phyloP scores from a whole-genome alignment of 2,113 vertebrate species.

The Neodontobutis hainanensis region DNA sequence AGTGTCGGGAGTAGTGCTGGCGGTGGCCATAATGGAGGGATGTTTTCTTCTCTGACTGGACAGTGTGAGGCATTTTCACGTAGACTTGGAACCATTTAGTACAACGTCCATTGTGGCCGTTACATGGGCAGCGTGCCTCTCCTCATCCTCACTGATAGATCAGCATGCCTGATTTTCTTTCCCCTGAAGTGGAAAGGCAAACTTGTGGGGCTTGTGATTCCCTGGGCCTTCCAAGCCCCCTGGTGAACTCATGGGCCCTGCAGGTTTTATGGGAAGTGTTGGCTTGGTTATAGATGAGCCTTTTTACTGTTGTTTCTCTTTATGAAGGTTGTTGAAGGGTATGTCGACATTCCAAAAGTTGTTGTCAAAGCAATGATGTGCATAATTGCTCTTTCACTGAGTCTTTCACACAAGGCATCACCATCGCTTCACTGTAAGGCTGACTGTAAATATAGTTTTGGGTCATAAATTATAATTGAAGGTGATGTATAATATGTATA shows the following conservation, averaged over 20 bases:
- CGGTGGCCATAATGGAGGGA: slow-evolving; percentile 32
- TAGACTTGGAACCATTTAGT: slow-evolving; percentile 53
- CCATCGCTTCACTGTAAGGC: slow-evolving; percentile 18
- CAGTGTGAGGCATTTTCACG: slow-evolving; percentile 59
- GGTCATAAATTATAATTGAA: slow-evolving; percentile 55
- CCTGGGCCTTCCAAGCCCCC: slow-evolving; percentile 42
- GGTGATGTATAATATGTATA: slow-evolving; percentile 28
- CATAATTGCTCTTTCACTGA: slow-evolving; percentile 50
- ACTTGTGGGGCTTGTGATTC: slow-evolving; percentile 62
- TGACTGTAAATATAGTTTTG: slow-evolving; percentile 27
- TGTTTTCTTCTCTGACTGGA: slow-evolving; percentile 67
- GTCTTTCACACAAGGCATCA: slow-evolving; percentile 49
- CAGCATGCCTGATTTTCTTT: slow-evolving; percentile 67
- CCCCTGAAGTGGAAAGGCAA: slow-evolving; percentile 67
- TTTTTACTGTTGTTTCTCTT: slow-evolving; percentile 61
- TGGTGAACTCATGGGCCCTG: slow-evolving; percentile 33
- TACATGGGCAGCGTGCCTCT: slow-evolving; percentile 61
- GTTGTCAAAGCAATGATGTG: slow-evolving; percentile 56
- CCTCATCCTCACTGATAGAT: slow-evolving; percentile 68
- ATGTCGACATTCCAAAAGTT: slow-evolving; percentile 68
- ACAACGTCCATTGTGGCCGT: slow-evolving; percentile 55
- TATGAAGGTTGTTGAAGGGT: slow-evolving; percentile 55
- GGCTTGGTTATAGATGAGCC: slow-evolving; percentile 48
- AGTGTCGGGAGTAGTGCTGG: slow-evolving; percentile 47
- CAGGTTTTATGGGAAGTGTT: slow-evolving; percentile 58